Percentiles rank a stretch among this genome's conserved stretches.
phyloP scores from a whole-genome alignment of 2,797 vertebrate species.

The Sandelia bainsii region DNA sequence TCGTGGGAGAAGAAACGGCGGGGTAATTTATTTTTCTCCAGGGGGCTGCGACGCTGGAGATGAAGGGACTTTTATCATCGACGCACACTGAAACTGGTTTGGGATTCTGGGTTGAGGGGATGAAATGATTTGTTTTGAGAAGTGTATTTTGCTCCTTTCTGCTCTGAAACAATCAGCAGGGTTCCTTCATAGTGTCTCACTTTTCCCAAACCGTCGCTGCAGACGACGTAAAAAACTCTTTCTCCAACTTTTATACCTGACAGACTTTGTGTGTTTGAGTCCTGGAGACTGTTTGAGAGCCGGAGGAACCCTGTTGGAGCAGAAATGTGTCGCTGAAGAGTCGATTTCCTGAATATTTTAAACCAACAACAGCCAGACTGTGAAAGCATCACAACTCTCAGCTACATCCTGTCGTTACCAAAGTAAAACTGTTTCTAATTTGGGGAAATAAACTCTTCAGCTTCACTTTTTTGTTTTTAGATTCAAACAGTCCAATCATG shows the following conservation, averaged over 20 bases:
- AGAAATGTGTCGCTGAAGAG: background rate
- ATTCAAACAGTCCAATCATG: background rate
- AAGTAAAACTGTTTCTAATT: constrained; percentile 31
- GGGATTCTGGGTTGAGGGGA: background rate
- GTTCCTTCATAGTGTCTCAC: background rate
- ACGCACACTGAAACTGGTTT: constrained; percentile 4
- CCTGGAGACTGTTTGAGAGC: background rate
- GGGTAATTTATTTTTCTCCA: constrained; percentile 87
- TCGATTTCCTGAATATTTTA: background rate
- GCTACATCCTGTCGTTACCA: constrained; percentile 49
- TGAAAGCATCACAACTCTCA: constrained; percentile 19
- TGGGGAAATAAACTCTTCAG: constrained; percentile 11
- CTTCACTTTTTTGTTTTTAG: background rate
- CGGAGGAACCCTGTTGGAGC: background rate
- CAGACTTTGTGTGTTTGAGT: background rate
- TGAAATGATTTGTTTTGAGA: background rate
- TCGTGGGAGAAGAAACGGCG: constrained; percentile 63
- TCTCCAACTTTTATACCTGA: constrained; percentile 44
- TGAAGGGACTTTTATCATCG: constrained; percentile 6
- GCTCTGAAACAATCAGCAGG: constrained; percentile 5
- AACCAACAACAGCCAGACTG: constrained; percentile 10
- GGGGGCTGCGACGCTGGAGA: background rate
- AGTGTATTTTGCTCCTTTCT: background rate
- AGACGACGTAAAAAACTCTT: background rate
- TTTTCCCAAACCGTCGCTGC: too few species aligned